Base-by-base conservation (phyloP, 2,888 invertebrate species). In the Aromia moschata region DNA sequence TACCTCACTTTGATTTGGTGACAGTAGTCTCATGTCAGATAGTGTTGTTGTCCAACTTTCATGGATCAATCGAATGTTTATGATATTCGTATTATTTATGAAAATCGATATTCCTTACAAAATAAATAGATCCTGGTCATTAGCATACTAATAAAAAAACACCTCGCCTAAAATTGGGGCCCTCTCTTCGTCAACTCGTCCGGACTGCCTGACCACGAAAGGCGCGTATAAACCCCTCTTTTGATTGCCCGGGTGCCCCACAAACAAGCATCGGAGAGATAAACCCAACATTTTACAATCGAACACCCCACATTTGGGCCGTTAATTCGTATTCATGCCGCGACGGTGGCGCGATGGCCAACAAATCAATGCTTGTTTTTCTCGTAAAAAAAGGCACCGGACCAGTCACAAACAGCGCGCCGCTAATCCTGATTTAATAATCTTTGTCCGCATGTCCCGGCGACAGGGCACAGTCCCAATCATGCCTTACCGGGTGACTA, bases 401-500 rank as follows among this genome's bases (percentile, higher is more conserved):
- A 70, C 73, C 73, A 73, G 76, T 77, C 78, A 76, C 74, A 77
- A 75, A 77, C 75, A 76, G 67, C n/a, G n/a, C n/a, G 73, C 77
- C 79, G 79, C 80, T 80, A 80, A 80, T 80, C 80, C 79, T 80
- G 80, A 80, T 80, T 80, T 80, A 80, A 79, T 80, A 79, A 79
- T 79, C 78, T 77, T 76, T 74, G 75, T 75, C 72, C 72, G 70
- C 56, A 43, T 70, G 66, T 72, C 69, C 65, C 74, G 71, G 74
- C 74, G 75, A 74, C 75, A 73, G 80, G 79, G 77, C 78, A 79
- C 79, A 77, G 79, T 80, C 76, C 82, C 83, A 83, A 84, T 84
- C 83, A 84, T 84, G 83, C 83, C 83, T 83, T 83, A 83, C 58
- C 58, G 58, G 54, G 49, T 59, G 83, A 83, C 83, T 83, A 65